phyloP scores from a whole-genome alignment of 2,888 invertebrate species.

The Charanyca ferruginea region DNA sequence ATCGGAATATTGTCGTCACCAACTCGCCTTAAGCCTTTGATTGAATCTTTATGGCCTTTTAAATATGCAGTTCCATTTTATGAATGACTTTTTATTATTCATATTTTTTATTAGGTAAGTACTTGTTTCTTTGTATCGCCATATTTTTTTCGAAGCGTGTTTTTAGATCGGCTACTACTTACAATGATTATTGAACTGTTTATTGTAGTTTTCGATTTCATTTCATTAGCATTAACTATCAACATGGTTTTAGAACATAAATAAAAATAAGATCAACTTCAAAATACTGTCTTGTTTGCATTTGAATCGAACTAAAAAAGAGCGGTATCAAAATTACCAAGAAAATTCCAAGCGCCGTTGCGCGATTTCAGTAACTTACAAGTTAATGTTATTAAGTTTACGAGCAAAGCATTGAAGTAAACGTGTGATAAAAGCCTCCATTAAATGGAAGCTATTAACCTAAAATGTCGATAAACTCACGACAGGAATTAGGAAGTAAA shows the following conservation, averaged over 20 bases:
- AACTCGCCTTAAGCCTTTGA: not conserved
- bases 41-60: slow-evolving; percentile 18
- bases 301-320: not conserved
- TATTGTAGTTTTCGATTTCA: slow-evolving; percentile 12
- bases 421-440: slow-evolving; percentile 17
- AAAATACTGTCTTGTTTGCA: not conserved
- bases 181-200: slow-evolving; percentile 1
- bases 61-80: slow-evolving; percentile 1
- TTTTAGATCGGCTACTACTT: slow-evolving; percentile 9
- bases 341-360: not conserved
- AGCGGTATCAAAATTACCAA: not conserved
- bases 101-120: not conserved
- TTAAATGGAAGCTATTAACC: slow-evolving; percentile 37
- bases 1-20: slow-evolving; percentile 5
- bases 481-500: slow-evolving; percentile 58
- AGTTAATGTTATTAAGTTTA: slow-evolving; percentile 4
- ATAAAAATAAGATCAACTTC: no score
- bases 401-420: slow-evolving; percentile 8
- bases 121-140: not conserved
- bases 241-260: not conserved
- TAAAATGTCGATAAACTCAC: slow-evolving; percentile 36
- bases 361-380: slow-evolving; percentile 16
- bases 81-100: not conserved
- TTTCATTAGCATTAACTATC: slow-evolving; percentile 17
- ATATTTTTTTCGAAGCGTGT: not conserved